Conservation (phyloP, 2,797 vertebrate genomes). For the Linurgus olivaceus region DNA sequence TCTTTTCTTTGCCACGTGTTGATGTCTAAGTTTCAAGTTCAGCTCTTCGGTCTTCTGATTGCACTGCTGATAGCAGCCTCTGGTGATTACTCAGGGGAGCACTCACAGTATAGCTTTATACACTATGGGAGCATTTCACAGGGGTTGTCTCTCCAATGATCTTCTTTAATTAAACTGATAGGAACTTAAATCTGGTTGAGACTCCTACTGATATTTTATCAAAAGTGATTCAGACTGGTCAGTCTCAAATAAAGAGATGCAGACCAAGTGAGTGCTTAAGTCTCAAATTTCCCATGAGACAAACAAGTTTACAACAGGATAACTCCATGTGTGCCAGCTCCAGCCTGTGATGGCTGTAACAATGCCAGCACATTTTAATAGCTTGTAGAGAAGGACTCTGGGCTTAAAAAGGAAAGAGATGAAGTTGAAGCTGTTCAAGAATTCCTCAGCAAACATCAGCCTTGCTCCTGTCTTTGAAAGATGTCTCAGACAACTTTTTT, state of each 20-base stretch:
- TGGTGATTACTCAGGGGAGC: background rate
- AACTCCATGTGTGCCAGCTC: background rate
- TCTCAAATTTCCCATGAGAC: background rate
- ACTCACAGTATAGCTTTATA: background rate
- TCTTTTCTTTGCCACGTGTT: background rate
- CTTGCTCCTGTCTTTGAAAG: background rate
- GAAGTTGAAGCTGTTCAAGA: background rate
- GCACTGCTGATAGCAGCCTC: background rate
- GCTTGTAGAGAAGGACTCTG: background rate
- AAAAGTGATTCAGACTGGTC: background rate
- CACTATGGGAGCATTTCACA: background rate
- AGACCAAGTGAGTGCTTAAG: background rate
- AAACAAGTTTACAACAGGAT: background rate
- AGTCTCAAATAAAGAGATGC: background rate
- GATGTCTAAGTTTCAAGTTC: background rate
- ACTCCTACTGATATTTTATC: background rate
- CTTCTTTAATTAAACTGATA: conserved; percentile 48
- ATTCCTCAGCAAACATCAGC: background rate
- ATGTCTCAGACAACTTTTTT: background rate
- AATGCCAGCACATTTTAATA: background rate
- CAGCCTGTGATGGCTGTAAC: background rate
- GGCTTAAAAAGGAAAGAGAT: background rate
- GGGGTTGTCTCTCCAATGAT: background rate
- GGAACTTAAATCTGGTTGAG: background rate
- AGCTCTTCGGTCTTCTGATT: background rate